Conservation (phyloP, 2,888 invertebrate species). For the Orchestes rusci region DNA sequence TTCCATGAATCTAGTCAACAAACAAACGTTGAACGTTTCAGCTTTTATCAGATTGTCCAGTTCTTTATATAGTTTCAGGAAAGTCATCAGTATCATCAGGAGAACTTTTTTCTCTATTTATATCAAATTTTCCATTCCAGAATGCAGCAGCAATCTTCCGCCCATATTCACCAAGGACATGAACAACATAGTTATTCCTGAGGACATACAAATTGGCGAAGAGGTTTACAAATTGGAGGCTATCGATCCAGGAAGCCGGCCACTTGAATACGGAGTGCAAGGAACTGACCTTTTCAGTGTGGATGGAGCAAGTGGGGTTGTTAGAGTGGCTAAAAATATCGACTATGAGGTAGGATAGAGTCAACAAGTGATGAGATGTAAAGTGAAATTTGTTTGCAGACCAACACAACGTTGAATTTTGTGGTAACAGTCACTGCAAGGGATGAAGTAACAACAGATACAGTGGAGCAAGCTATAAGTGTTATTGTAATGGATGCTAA, state of each 20-base stretch:
- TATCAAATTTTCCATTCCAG: too few relatives aligned
- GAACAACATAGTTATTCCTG: slow-evolving; percentile 69
- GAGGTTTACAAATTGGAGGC: slow-evolving; percentile 73
- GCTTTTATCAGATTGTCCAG: too few relatives aligned
- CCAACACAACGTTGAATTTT: slow-evolving; percentile 72
- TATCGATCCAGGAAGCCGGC: slow-evolving; percentile 72
- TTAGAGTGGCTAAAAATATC: slow-evolving; percentile 68
- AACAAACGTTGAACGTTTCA: too few relatives aligned
- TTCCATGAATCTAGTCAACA: too few relatives aligned
- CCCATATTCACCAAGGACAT: slow-evolving; percentile 69
- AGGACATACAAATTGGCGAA: slow-evolving; percentile 71
- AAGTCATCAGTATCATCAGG: too few relatives aligned
- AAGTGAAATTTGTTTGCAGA: too few relatives aligned
- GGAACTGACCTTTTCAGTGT: slow-evolving; percentile 79
- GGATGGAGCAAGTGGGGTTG: slow-evolving; percentile 68
- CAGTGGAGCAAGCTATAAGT: slow-evolving; percentile 68
- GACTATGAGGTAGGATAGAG: too few relatives aligned
- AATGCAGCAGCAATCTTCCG: slow-evolving; percentile 53
- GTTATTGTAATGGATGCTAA: slow-evolving; percentile 84
- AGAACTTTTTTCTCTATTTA: too few relatives aligned
- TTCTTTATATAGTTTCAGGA: too few relatives aligned
- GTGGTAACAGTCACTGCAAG: slow-evolving; percentile 70
- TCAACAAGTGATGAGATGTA: too few relatives aligned
- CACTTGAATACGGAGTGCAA: slow-evolving; percentile 62
- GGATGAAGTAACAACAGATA: slow-evolving; percentile 47